Evolutionary conservation across 2,888 invertebrate species (phyloP), one percentile per base, ranked within the genome.

Genomic region (Lasioglossum pauxillum): DNA sequence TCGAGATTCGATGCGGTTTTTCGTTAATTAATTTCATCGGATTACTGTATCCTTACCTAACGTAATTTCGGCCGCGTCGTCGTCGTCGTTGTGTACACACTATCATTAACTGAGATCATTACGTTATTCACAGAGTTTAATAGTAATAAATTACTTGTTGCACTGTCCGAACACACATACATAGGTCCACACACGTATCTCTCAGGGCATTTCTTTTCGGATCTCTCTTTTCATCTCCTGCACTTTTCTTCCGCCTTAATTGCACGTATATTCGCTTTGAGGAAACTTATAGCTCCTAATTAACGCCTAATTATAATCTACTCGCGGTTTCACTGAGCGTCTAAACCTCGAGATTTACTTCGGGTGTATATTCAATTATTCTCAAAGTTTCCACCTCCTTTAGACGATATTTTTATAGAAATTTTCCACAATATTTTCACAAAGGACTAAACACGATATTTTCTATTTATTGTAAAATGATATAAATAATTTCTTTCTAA

Each of bases 261-360:
- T 69, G 69, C 38, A 38, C 38, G 69, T 35, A 31, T 23, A 38
- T 35, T 69, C 12, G 38, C 69, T 35, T 69, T 23, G 23, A 38
- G 35, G 69, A 35, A 35, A 69, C 69, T 69, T 69, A 35, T 69
- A 69, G 69, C 35, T 31, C 3, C 31, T 64, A 64, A 64, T 64
- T 64, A 64, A 64, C 31, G 64, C 31, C 64, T 64, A 64, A 69
- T 69, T 69, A 69, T 23, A 69, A 69, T 69, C 38, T 69, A 38
- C 23, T 69, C 10, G 35, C 23, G 31, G 16, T 19, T 64, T 64
- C 31, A 31, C 31, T 16, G 19, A 31, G 64, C 64, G 31, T 31
- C 16, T 64, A 64, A 31, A 31, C 7, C 64, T 31, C 31, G 19
- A 31, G 16, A 19, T 31, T 31, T 31, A 64, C 64, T 2, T 19